Evolutionary conservation across 2,113 vertebrate genomes (phyloP).

Genomic region (Nyctereutes procyonoides): DNA sequence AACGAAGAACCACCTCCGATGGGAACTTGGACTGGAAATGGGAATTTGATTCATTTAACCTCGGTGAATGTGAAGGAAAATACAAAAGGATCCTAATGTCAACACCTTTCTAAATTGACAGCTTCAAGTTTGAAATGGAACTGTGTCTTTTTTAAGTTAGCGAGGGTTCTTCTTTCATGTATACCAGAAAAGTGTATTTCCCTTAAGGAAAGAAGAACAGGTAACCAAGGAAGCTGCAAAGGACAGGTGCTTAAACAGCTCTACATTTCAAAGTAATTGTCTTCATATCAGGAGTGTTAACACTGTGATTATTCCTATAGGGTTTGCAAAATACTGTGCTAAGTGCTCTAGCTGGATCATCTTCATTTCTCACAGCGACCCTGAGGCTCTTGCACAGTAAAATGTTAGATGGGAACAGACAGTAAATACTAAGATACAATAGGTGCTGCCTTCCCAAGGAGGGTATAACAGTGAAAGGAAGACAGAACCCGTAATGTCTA

Average conservation of each 20-base stretch:
- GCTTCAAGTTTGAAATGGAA: constrained; percentile 29
- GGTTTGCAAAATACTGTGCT: neutral
- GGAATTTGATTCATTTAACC: constrained; percentile 52
- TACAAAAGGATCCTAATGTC: neutral
- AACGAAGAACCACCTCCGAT: neutral
- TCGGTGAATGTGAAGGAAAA: neutral
- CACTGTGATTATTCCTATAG: neutral
- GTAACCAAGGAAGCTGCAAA: neutral
- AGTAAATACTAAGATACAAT: neutral
- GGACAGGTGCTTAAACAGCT: neutral
- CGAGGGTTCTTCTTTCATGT: neutral
- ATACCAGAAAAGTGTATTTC: neutral
- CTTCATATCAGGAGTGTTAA: neutral
- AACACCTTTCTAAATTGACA: constrained; percentile 18
- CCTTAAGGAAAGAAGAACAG: neutral
- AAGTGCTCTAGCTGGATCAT: neutral
- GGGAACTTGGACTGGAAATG: neutral
- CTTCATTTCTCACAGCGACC: neutral
- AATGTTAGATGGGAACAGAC: neutral
- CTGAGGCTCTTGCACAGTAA: neutral
- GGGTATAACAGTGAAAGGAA: neutral
- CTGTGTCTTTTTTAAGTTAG: neutral
- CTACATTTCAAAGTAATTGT: neutral
- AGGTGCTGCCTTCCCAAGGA: neutral
- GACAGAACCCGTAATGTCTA: neutral